phyloP scores from a whole-genome alignment of 2,113 vertebrate genomes.

The Circaetus gallicus region DNA sequence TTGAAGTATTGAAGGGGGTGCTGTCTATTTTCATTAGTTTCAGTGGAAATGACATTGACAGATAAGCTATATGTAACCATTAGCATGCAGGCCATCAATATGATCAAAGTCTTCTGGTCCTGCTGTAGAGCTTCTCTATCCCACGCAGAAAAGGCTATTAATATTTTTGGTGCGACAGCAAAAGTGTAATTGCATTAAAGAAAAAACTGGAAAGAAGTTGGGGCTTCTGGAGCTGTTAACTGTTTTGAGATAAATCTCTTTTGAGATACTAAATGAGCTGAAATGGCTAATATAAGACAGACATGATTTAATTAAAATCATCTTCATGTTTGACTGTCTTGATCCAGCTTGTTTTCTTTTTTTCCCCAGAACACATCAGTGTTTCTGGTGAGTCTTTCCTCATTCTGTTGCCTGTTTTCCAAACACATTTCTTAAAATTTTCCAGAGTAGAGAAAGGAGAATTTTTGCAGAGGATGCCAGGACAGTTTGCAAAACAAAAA shows the following conservation, averaged over 20 bases:
- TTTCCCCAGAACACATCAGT: not conserved
- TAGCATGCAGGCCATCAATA: not conserved
- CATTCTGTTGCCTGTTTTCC: not conserved
- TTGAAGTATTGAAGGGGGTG: not conserved
- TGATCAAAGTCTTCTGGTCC: not conserved
- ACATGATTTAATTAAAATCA: not conserved
- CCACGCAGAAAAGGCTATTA: not conserved
- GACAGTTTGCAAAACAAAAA: not conserved
- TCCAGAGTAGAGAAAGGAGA: not conserved
- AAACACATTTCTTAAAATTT: not conserved
- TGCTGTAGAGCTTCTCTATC: not conserved
- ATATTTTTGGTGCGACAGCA: not conserved
- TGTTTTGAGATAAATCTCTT: not conserved
- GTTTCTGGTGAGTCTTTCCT: not conserved
- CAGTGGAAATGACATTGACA: not conserved
- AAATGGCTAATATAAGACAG: not conserved
- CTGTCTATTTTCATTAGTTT: conserved; percentile 8
- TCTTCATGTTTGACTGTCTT: not conserved
- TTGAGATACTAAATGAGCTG: not conserved
- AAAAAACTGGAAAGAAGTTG: not conserved
- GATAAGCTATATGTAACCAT: not conserved
- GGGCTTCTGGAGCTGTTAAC: not conserved
- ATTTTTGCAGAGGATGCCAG: not conserved
- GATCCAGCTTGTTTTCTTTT: not conserved
- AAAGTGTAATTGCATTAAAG: conserved; percentile 1